Conservation (phyloP, 2,888 invertebrate species). For the Ceramica pisi region DNA sequence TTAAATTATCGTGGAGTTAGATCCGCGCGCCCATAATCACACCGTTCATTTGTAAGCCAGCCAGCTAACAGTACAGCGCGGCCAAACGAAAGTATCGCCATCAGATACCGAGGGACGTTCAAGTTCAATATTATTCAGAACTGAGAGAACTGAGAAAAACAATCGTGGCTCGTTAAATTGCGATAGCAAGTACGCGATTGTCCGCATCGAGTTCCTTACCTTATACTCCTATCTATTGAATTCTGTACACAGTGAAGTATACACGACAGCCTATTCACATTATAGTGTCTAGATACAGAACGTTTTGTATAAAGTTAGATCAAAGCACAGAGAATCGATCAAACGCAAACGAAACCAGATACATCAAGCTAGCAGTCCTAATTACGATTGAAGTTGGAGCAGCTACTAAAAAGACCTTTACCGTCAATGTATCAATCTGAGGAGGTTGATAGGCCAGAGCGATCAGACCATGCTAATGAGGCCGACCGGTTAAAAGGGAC, state of each 20-base stretch:
- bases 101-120: constrained; percentile 86
- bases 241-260: constrained; percentile 65
- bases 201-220: constrained; percentile 79
- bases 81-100: constrained; percentile 87
- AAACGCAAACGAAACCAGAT: constrained; percentile 70
- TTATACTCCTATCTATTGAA: constrained; percentile 73
- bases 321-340: constrained; percentile 68
- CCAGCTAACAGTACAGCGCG: constrained; percentile 86
- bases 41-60: constrained; percentile 89
- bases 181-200: constrained; percentile 86
- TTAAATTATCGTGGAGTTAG: constrained; percentile 89
- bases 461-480: constrained; percentile 87
- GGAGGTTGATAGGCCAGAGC: constrained; percentile 79
- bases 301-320: constrained; percentile 38
- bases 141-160: constrained; percentile 90
- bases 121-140: constrained; percentile 90
- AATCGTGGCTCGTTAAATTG: constrained; percentile 90
- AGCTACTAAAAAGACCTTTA: constrained; percentile 81
- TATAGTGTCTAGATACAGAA: constrained; percentile 47
- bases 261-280: constrained; percentile 60
- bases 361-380: constrained; percentile 73
- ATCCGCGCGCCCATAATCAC: constrained; percentile 89
- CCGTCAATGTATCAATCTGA: constrained; percentile 86
- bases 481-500: constrained; percentile 84
- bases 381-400: constrained; percentile 79